phyloP scores from a whole-genome alignment of 2,113 vertebrate genomes.

The Nibea coibor region DNA sequence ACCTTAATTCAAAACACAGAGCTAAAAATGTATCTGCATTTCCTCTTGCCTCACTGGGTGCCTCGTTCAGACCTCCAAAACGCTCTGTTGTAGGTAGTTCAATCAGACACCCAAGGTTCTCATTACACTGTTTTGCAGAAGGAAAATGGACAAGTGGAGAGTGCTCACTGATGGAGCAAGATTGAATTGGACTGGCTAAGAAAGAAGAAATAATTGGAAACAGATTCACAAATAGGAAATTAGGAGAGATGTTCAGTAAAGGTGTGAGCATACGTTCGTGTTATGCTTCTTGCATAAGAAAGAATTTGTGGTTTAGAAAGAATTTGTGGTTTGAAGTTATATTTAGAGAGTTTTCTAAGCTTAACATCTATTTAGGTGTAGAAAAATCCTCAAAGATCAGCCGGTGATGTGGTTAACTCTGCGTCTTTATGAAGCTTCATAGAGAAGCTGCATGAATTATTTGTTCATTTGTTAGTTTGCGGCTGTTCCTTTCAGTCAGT shows the following conservation, averaged over 20 bases:
- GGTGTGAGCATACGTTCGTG: neutral
- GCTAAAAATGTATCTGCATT: neutral
- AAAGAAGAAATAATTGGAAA: conserved; percentile 36
- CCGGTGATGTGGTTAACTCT: neutral
- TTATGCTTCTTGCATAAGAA: neutral
- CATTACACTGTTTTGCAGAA: conserved; percentile 31
- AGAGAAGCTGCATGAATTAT: neutral
- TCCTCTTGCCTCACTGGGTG: too few relatives aligned
- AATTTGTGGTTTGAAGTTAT: neutral
- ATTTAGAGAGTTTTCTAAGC: neutral
- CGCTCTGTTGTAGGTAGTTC: neutral
- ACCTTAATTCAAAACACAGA: neutral
- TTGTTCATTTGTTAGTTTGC: neutral
- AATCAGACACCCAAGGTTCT: conserved; percentile 20
- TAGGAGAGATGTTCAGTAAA: neutral
- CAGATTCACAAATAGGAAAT: conserved; percentile 7
- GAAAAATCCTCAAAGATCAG: neutral
- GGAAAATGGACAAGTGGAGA: neutral
- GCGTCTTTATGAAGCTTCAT: neutral
- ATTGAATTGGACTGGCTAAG: conserved; percentile 9
- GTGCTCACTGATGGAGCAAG: conserved; percentile 9
- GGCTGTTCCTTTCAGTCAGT: neutral
- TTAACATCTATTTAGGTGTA: conserved; percentile 6
- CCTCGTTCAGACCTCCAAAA: neutral
- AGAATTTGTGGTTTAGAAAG: neutral